These are phyloP conservation scores for Anoplius nigerrimus DNA, from an alignment of 2,888 invertebrate species.

Conservation along the genomic window DNA sequence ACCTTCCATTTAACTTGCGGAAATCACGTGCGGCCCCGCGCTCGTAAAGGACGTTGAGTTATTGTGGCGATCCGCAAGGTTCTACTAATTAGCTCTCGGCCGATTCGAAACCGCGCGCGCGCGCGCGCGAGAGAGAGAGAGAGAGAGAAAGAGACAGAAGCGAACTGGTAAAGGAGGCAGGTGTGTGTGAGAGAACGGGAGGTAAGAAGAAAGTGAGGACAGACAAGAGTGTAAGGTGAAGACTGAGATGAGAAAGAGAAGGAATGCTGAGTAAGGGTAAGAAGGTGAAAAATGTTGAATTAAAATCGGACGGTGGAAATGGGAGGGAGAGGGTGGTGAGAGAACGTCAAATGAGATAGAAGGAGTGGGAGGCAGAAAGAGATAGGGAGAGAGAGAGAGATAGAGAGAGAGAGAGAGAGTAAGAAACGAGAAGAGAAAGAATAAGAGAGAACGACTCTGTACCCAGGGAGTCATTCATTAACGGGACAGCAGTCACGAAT, in stretches of 20 bases:
- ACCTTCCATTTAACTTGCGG: constrained; percentile 59
- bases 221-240: too few species aligned
- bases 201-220: background rate
- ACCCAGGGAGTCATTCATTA: constrained; percentile 67
- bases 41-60: constrained; percentile 63
- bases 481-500: constrained; percentile 67
- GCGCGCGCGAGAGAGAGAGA: background rate
- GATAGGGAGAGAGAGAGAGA: constrained; percentile 24
- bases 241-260: too few species aligned
- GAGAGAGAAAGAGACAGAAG: background rate
- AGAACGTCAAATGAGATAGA: constrained; percentile 13
- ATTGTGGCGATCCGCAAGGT: constrained; percentile 56
- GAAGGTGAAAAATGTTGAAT: too few species aligned
- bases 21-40: constrained; percentile 58
- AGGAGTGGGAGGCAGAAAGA: constrained; percentile 26
- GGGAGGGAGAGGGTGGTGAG: background rate
- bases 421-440: background rate
- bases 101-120: constrained; percentile 53
- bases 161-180: background rate
- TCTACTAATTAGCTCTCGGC: constrained; percentile 60
- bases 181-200: constrained; percentile 4
- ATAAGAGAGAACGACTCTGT: constrained; percentile 25
- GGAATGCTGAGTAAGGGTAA: too few species aligned
- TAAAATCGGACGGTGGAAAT: too few species aligned
- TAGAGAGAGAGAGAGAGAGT: background rate